Evolutionary conservation across 2,888 invertebrate genomes (phyloP).

Genomic region (Agriotes lineatus): DNA sequence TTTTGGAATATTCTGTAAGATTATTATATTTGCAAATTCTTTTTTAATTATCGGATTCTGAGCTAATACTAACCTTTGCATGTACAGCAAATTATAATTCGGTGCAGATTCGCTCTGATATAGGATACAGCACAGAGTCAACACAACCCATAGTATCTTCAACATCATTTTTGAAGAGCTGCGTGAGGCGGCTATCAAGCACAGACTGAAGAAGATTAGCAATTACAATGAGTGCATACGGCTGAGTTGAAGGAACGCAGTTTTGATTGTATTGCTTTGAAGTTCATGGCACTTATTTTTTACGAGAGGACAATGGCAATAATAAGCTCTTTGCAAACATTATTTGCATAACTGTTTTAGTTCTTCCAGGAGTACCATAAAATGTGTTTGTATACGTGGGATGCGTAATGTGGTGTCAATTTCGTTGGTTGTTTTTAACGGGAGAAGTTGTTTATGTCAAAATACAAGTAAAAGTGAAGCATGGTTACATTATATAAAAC

Average conservation of each 20-base stretch:
- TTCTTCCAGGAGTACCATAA: no score
- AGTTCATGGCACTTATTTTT: not conserved
- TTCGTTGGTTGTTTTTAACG: no score
- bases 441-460: no score
- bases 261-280: conserved; percentile 23
- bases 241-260: conserved; percentile 24
- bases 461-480: no score
- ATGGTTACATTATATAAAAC: no score
- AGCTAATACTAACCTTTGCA: conserved; percentile 21
- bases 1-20: not conserved
- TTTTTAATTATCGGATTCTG: not conserved
- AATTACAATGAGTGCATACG: conserved; percentile 10
- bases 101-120: conserved; percentile 6
- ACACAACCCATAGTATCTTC: not conserved
- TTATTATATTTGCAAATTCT: not conserved
- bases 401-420: no score
- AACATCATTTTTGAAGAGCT: conserved; percentile 18
- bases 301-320: not conserved
- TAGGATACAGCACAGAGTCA: not conserved
- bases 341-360: no score
- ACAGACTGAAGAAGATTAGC: conserved; percentile 6
- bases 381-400: no score
- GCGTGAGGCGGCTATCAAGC: not conserved
- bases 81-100: conserved; percentile 5
- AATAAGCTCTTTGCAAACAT: not conserved